Base-by-base conservation (phyloP, 1,140 invertebrate species). In the Musca vetustissima region DNA sequence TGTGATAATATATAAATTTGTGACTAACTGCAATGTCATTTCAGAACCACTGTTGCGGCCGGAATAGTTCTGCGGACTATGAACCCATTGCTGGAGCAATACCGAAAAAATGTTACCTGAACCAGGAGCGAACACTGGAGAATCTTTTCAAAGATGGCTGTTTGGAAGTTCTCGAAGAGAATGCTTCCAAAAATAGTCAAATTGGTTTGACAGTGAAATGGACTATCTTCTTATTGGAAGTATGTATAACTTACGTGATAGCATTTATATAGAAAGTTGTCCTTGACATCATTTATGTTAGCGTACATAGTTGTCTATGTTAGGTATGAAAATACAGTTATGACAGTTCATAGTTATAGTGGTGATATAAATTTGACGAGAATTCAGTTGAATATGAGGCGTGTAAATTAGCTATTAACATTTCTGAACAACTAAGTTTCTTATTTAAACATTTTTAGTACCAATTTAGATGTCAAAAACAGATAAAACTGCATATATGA, bases 21-120 rank as follows among this genome's bases (percentile, higher is more conserved):
- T 1, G 14, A 47, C n/a, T 43, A 28, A 57, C 17, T 4, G 4
- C 2, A 49, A 59, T 55, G 36, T 11, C 3, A n/a, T 55, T 21
- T 67, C 66, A 80, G 78, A 80, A 78, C 68, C 61, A 72, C 2
- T 80, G 78, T 25, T 80, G 78, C 43, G 78, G 78, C 0, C 69
- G 71, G 43, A 49, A 36, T 24, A 75, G 78, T 0, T 65, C 73
- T 0, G 72, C 74, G 13, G 78, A 80, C 32, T 80, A 80, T 21
- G 72, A 76, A 14, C 65, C 74, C 8, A 70, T 73, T 53, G 78
- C 73, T 7, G 57, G 65, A 19, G 73, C 68, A 9, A 76, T 77
- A 66, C 78, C 78, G 14, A 61, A 72, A 4, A 77, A 72, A 28
- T 80, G 78, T 36, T 80, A 76, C 43, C 57, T 24, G 11, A 52